Conservation (phyloP, 1,140 invertebrate genomes). For the Adelges cooleyi region DNA sequence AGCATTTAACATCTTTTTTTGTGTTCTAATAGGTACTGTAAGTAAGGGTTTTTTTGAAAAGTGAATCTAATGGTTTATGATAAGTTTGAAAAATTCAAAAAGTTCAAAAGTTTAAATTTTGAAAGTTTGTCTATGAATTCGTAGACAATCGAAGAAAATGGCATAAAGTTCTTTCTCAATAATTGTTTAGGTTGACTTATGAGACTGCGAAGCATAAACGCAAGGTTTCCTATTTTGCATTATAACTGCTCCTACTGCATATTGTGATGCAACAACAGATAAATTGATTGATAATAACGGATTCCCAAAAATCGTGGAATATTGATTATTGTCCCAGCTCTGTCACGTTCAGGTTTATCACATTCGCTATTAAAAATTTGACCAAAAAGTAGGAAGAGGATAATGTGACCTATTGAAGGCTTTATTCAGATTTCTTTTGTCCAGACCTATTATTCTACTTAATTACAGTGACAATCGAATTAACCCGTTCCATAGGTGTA, state of each 20-base stretch:
- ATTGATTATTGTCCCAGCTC: too few species aligned
- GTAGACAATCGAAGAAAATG: conserved; percentile 37
- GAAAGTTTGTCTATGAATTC: too few species aligned
- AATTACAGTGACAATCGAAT: too few species aligned
- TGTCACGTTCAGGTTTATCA: too few species aligned
- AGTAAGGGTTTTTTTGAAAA: conserved; percentile 40
- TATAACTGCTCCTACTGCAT: conserved; percentile 36
- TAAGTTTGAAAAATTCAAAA: conserved; percentile 38
- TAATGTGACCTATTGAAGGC: too few species aligned
- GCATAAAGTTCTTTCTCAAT: conserved; percentile 42
- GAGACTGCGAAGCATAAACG: conserved; percentile 36
- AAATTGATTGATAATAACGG: conserved; percentile 29
- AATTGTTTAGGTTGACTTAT: conserved; percentile 37
- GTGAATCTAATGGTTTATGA: conserved; percentile 39
- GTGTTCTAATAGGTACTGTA: conserved; percentile 38
- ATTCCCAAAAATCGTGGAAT: too few species aligned
- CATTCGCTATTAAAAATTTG: too few species aligned
- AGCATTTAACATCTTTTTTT: conserved; percentile 37
- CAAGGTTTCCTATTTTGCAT: conserved; percentile 35
- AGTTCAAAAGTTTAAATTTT: conserved; percentile 37
- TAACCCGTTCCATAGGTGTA: too few species aligned
- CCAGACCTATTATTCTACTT: too few species aligned
- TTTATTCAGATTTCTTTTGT: too few species aligned
- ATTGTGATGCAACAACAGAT: conserved; percentile 36
- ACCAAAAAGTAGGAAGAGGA: too few species aligned